Evolutionary conservation across 2,797 vertebrate species (phyloP).

Genomic region (Nyctibius grandis): DNA sequence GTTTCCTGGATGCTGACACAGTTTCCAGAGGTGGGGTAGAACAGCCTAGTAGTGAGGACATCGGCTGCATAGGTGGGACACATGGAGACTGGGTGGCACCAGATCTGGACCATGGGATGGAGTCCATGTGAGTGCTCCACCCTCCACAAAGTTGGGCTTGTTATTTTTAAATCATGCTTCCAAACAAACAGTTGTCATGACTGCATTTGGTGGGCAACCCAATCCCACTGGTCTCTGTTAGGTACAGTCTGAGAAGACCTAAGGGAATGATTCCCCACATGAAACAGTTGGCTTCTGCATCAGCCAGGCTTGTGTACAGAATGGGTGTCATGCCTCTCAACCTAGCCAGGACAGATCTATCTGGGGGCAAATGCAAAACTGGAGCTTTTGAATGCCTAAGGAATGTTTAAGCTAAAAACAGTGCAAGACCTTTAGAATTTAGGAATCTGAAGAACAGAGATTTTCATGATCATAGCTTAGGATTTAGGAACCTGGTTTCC

Average conservation of each 20-base stretch:
- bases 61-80: not conserved
- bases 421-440: not conserved
- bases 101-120: not conserved
- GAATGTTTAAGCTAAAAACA: not conserved
- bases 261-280: not conserved
- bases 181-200: not conserved
- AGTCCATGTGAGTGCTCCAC: not conserved
- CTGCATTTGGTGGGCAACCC: not conserved
- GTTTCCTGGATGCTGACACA: not conserved
- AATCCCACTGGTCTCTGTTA: not conserved
- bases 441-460: not conserved
- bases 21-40: not conserved
- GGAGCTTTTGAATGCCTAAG: not conserved
- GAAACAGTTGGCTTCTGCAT: not conserved
- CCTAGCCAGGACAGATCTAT: not conserved
- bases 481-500: not conserved
- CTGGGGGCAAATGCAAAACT: not conserved
- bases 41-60: not conserved
- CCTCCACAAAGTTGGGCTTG: not conserved
- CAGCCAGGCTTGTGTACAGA: not conserved
- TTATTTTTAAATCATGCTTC: not conserved
- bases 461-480: not conserved
- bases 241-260: not conserved
- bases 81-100: not conserved
- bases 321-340: not conserved